Conservation (phyloP, 1,140 invertebrate species). For the Euura saliciscinereae region DNA sequence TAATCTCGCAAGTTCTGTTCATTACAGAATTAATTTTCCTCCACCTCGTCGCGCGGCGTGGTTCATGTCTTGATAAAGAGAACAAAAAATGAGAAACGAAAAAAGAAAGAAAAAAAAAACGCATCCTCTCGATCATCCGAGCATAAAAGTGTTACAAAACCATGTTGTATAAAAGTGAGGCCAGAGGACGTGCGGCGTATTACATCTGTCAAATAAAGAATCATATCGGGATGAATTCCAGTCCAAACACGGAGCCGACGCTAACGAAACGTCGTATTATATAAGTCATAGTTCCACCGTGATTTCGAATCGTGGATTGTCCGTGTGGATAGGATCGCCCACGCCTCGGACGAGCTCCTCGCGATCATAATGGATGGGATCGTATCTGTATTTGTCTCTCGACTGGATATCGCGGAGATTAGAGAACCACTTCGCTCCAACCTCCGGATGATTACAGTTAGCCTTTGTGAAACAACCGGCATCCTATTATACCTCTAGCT, state of each 20-base stretch:
- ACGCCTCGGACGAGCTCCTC: background rate
- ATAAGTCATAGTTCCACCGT: background rate
- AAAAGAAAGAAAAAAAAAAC: background rate
- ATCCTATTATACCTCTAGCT: too few species aligned
- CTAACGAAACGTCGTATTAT: constrained; percentile 5
- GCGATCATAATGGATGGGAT: background rate
- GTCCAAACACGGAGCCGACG: constrained; percentile 2
- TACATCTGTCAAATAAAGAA: constrained; percentile 7
- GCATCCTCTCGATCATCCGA: background rate
- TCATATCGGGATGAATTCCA: constrained; percentile 1
- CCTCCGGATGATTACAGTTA: background rate
- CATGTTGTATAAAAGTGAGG: background rate
- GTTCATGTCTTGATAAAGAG: too few species aligned
- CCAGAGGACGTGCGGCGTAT: background rate
- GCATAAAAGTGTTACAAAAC: background rate
- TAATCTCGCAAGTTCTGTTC: too few species aligned
- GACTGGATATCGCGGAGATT: background rate
- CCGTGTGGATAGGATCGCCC: constrained; percentile 3
- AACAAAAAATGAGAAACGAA: too few species aligned
- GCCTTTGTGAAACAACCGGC: constrained; percentile 6
- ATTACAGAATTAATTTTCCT: too few species aligned
- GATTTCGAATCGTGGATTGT: constrained; percentile 5
- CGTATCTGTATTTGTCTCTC: constrained; percentile 7
- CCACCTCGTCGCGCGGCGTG: too few species aligned
- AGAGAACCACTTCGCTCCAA: background rate